These are phyloP conservation scores for Palythoa grandiflora DNA, from an alignment of 92 coral and sea anemone genomes.

Conservation along the genomic window DNA sequence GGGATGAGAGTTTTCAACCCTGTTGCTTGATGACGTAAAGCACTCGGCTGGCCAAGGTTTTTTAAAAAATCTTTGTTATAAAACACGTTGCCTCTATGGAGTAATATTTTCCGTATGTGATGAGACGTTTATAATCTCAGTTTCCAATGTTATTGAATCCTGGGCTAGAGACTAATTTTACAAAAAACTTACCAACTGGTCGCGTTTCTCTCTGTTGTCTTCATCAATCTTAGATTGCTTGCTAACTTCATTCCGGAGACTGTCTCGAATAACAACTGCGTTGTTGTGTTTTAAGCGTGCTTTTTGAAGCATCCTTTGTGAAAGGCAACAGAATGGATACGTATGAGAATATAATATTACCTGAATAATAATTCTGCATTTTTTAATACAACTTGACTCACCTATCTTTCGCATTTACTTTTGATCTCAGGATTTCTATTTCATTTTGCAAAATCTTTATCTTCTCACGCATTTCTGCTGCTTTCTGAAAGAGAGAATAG, in stretches of 20 bases:
- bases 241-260: conserved; percentile 94
- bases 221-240: conserved; percentile 87
- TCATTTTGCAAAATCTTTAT: conserved; percentile 97
- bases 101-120: too few species aligned
- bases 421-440: conserved; percentile 96
- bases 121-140: too few species aligned
- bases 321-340: not conserved
- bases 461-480: conserved; percentile 99
- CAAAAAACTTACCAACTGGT: conserved; percentile 73
- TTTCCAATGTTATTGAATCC: too few species aligned
- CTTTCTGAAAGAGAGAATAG: conserved; percentile 75
- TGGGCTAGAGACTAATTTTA: too few species aligned
- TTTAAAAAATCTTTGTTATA: too few species aligned
- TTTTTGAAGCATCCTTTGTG: conserved; percentile 85
- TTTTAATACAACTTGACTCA: conserved; percentile 21
- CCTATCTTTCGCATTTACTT: conserved; percentile 99
- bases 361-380: not conserved
- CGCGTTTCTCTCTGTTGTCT: conserved; percentile 92
- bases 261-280: conserved; percentile 97
- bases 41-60: too few species aligned
- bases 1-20: too few species aligned
- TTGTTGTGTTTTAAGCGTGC: conserved; percentile 91
- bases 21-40: too few species aligned
- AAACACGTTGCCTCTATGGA: not conserved
- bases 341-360: not conserved